Conservation (phyloP, 2,797 vertebrate species). For the Argentina silus region DNA sequence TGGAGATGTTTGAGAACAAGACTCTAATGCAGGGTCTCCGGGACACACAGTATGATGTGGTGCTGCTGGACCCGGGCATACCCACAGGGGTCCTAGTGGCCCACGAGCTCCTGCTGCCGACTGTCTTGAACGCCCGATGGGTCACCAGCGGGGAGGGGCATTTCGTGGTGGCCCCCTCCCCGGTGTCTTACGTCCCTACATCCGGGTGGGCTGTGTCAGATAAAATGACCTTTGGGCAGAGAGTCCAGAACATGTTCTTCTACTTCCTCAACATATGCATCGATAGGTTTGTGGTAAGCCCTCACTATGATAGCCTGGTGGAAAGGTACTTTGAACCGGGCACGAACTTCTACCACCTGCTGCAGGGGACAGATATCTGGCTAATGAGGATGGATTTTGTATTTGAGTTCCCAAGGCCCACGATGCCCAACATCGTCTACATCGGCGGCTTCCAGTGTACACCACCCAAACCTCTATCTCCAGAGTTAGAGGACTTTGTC, state of each 20-base stretch:
- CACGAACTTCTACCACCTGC: constrained; percentile 70
- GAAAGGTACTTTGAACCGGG: constrained; percentile 69
- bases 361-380: constrained; percentile 75
- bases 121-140: constrained; percentile 71
- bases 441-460: constrained; percentile 81
- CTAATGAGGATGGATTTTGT: constrained; percentile 81
- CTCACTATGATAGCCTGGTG: constrained; percentile 64
- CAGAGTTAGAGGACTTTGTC: constrained; percentile 76
- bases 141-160: constrained; percentile 73
- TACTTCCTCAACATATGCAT: constrained; percentile 55
- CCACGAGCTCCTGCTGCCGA: constrained; percentile 71
- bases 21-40: constrained; percentile 64
- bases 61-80: constrained; percentile 71
- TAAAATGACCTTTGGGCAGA: constrained; percentile 69
- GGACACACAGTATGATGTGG: constrained; percentile 65
- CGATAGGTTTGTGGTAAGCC: constrained; percentile 52
- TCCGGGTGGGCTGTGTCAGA: constrained; percentile 41
- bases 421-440: constrained; percentile 79
- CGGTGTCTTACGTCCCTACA: constrained; percentile 72
- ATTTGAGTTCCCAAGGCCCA: constrained; percentile 80
- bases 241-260: constrained; percentile 60
- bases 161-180: constrained; percentile 71
- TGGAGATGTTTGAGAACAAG: constrained; percentile 72
- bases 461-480: constrained; percentile 60
- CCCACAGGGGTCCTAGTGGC: constrained; percentile 72